Base-by-base conservation (phyloP, 2,113 vertebrate genomes). In the Gopherus evgoodei region DNA sequence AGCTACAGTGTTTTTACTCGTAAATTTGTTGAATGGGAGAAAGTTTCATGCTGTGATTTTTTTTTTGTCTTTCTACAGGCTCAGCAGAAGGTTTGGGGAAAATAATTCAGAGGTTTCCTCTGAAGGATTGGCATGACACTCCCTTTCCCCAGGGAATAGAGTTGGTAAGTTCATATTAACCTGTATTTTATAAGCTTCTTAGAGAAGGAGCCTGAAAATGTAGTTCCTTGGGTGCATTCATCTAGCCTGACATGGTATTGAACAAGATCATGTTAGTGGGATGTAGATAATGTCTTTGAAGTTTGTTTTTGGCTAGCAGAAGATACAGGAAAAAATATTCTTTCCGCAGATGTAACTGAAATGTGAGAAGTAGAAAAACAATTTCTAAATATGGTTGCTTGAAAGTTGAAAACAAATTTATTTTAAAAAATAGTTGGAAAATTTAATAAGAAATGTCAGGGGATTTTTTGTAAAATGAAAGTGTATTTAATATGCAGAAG, bases 131-230 rank as follows among this genome's bases (percentile, higher is more conserved):
- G 99, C 99, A 99, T 92, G 99, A 99, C 84, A 99, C 99, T 22
- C 99, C 99, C 78, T 99, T 99, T 97, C 99, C 99, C 86, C 99
- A 99, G 95, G 99, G 99, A 94, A 99, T 99, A 98, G 99, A 99
- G 96, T 98, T 99, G 99, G 99, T 99, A 97, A 99, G 99, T 99
- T 96, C 78, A 5, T 87, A 19, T 84, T 91, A 6, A 2, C 0
- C 52, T 31, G 44, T 17, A 13, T 69, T 79, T 62, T 80, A 49
- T 10, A 21, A 24, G 31, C 92, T 88, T 38, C 84, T 88, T 59
- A 90, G 4, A 7, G 0, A 0, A 83, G 7, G 1, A 27, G 0
- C 75, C 86, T 50, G 50, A 81, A 78, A 54, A 50, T 81, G 5
- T 0, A 6, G 84, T 31, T 92, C 5, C 19, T 16, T 78, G 84